Evolutionary conservation across 2,888 invertebrate genomes (phyloP), one percentile per base, ranked within the genome.

Genomic region (Plagodis pulveraria): DNA sequence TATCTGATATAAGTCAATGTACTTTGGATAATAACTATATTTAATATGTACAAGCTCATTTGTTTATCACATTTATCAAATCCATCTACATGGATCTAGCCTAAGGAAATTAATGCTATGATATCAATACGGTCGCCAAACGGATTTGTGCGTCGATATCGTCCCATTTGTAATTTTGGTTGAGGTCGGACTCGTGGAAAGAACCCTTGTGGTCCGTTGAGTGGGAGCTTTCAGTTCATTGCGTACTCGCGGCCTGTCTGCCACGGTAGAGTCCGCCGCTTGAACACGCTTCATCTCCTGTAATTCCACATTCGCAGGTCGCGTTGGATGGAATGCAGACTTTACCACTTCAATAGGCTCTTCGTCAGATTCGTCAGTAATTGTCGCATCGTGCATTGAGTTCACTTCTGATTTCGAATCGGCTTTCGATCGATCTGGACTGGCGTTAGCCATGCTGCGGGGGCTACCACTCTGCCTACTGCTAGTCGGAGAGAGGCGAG

Each of bases 301-400:
- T 36, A 94, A 76, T 66, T 94, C 88, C 4, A 94, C 86, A 70
- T 93, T 94, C 61, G 94, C 94, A 0, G 94, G 94, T 65, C 93
- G 89, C 53, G 95, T 95, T 32, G 96, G 95, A 50, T 95, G 95
- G 83, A 96, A 96, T 2, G 96, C 96, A 0, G 96, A 96, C 73
- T 95, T 95, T 0, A 96, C 96, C 33, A 96, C 96, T 75, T 96
- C 96, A 71, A 96, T 96, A 57, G 95, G 95, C 74, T 96, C 96
- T 60, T 96, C 96, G 48, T 95, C 95, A 0, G 95, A 95, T 63
- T 94, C 94, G 59, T 94, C 95, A 5, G 94, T 94, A 63, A 93
- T 93, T 0, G 94, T 94, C 34, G 94, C 93, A 41, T 94, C 94
- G 62, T 94, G 93, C 9, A 94, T 94, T 9, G 95, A 96, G 76